These are phyloP conservation scores for Centropristis striata DNA, from an alignment of 2,113 vertebrate genomes.

Conservation along the genomic window DNA sequence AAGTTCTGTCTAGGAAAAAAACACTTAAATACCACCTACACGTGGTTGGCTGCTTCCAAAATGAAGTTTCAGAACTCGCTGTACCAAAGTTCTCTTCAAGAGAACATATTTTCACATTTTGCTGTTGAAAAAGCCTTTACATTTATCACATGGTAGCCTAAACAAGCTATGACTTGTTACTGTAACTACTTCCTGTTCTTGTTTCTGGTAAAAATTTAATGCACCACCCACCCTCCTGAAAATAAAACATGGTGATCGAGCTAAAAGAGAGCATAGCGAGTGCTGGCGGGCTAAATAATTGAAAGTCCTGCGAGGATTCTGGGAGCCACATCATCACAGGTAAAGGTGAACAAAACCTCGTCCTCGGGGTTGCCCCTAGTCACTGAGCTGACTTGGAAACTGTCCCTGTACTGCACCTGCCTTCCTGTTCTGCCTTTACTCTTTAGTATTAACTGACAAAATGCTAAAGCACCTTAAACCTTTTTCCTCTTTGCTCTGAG, in stretches of 20 bases:
- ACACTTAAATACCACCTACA: not conserved
- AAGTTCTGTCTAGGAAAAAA: not conserved
- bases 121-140: not conserved
- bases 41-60: not conserved
- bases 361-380: slow-evolving; percentile 41
- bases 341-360: slow-evolving; percentile 54
- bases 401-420: slow-evolving; percentile 14
- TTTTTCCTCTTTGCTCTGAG: slow-evolving; percentile 37
- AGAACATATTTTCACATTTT: not conserved
- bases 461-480: slow-evolving; percentile 16
- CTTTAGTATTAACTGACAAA: slow-evolving; percentile 10
- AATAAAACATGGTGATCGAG: slow-evolving; percentile 1
- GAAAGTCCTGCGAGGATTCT: slow-evolving; percentile 35
- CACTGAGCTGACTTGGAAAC: slow-evolving; percentile 40
- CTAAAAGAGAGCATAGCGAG: slow-evolving; percentile 20
- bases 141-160: not conserved
- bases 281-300: slow-evolving; percentile 63
- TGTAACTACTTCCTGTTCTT: slow-evolving; percentile 9
- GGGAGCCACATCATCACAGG: slow-evolving; percentile 37
- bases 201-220: slow-evolving; percentile 24
- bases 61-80: not conserved
- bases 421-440: slow-evolving; percentile 35
- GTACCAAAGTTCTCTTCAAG: not conserved
- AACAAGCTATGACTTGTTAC: slow-evolving; percentile 2
- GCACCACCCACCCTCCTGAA: not conserved